phyloP scores from a whole-genome alignment of 2,113 vertebrate genomes.

The Melanerpes aurifrons region DNA sequence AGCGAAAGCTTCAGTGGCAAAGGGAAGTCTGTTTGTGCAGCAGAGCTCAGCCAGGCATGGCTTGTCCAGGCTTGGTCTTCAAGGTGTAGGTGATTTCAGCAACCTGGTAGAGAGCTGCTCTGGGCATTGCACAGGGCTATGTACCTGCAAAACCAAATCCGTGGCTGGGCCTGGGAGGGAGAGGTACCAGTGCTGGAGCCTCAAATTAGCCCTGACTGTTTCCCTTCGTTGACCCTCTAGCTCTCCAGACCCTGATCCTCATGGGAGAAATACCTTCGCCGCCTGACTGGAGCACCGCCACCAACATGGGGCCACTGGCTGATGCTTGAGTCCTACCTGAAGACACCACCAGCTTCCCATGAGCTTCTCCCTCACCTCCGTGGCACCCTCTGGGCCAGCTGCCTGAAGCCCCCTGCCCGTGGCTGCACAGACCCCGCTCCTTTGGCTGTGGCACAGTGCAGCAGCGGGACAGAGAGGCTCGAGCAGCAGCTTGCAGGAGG shows the following conservation, averaged over 20 bases:
- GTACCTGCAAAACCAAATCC: accelerated
- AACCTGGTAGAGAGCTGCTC: accelerated
- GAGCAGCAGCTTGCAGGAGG: background rate
- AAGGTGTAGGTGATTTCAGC: background rate
- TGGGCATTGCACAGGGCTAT: accelerated
- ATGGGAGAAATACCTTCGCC: conserved; percentile 44
- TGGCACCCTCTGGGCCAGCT: background rate
- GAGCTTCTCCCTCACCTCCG: background rate
- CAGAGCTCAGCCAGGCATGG: background rate
- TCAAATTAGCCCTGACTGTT: background rate
- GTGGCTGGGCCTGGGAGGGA: background rate
- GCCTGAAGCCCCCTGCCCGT: accelerated
- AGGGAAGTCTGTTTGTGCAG: background rate
- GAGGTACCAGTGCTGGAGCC: accelerated
- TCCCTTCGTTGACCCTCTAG: conserved; percentile 29
- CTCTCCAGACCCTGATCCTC: conserved; percentile 65
- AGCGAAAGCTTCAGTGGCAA: background rate
- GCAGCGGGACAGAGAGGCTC: accelerated
- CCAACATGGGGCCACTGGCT: background rate
- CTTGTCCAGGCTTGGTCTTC: background rate
- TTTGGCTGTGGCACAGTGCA: accelerated
- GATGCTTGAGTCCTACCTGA: background rate
- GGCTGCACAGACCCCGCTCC: background rate
- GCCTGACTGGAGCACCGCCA: background rate
- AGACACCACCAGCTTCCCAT: background rate